Conservation (phyloP, 2,797 vertebrate species). For the Tangara arthus region DNA sequence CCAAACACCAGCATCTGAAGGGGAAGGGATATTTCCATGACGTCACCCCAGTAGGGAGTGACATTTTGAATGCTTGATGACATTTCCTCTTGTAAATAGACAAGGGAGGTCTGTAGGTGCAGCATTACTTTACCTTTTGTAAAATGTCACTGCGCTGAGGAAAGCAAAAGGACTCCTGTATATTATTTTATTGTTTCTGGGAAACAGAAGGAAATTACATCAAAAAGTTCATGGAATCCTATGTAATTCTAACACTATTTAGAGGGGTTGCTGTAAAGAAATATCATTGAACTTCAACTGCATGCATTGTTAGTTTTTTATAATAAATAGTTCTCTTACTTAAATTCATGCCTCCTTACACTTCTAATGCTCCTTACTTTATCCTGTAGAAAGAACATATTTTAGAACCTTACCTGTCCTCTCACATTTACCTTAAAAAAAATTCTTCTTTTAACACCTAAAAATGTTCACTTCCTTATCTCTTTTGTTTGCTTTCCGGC, state of each 20-base stretch:
- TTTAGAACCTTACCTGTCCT: background rate
- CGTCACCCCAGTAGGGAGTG: constrained; percentile 62
- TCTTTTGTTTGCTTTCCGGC: background rate
- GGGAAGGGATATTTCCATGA: constrained; percentile 23
- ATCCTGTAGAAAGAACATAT: background rate
- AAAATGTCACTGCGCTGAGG: constrained; percentile 68
- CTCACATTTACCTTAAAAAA: background rate
- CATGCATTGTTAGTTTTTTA: background rate
- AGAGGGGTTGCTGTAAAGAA: background rate
- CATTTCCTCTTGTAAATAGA: constrained; percentile 74
- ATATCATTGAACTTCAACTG: constrained; percentile 4
- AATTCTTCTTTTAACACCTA: background rate
- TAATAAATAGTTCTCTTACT: constrained; percentile 21
- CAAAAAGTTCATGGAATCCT: background rate
- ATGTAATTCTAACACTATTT: background rate
- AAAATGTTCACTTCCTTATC: background rate
- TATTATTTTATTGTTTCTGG: constrained; percentile 45
- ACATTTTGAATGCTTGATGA: constrained; percentile 74
- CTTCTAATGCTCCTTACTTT: background rate
- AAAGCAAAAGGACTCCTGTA: constrained; percentile 14
- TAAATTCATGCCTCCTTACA: constrained; percentile 16
- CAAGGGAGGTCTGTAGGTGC: constrained; percentile 52
- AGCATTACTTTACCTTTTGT: constrained; percentile 60
- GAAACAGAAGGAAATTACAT: constrained; percentile 15
- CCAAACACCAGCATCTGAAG: constrained; percentile 13